Conservation (phyloP, 2,797 vertebrate species). For the Lophius americanus region DNA sequence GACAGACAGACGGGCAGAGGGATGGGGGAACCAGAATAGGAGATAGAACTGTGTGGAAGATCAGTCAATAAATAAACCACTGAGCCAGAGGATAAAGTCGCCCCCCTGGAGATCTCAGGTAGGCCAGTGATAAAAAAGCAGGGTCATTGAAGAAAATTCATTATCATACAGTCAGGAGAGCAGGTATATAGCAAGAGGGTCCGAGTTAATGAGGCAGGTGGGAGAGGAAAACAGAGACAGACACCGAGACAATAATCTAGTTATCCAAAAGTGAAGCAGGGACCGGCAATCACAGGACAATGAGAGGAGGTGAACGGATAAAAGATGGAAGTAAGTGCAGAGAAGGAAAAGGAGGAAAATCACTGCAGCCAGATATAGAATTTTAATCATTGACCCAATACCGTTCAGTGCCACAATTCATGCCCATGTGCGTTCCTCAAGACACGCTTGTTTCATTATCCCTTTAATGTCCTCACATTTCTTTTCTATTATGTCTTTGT, state of each 20-base stretch:
- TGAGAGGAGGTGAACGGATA: conserved; percentile 5
- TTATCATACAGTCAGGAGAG: conserved; percentile 51
- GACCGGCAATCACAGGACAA: conserved; percentile 28
- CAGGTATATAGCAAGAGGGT: conserved; percentile 29
- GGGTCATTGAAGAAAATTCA: conserved; percentile 61
- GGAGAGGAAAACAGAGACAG: conserved; percentile 29
- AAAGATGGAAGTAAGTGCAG: not conserved
- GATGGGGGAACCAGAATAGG: conserved; percentile 5
- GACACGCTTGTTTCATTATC: too few relatives aligned
- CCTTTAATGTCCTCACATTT: too few relatives aligned
- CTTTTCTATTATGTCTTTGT: too few relatives aligned
- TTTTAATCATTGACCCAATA: conserved; percentile 5
- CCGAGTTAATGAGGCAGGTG: conserved; percentile 16
- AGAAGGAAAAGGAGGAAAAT: not conserved
- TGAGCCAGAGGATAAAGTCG: conserved; percentile 46
- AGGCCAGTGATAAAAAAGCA: conserved; percentile 46
- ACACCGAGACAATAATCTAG: conserved; percentile 44
- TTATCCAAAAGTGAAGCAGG: conserved; percentile 27
- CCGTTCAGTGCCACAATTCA: too few relatives aligned
- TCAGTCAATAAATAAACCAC: conserved; percentile 48
- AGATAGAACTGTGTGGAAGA: conserved; percentile 38
- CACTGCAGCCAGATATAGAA: not conserved
- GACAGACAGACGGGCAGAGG: conserved; percentile 12
- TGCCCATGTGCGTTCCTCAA: too few relatives aligned
- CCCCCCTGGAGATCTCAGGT: conserved; percentile 56